phyloP scores from a whole-genome alignment of 2,113 vertebrate genomes.

The Strigops habroptila region DNA sequence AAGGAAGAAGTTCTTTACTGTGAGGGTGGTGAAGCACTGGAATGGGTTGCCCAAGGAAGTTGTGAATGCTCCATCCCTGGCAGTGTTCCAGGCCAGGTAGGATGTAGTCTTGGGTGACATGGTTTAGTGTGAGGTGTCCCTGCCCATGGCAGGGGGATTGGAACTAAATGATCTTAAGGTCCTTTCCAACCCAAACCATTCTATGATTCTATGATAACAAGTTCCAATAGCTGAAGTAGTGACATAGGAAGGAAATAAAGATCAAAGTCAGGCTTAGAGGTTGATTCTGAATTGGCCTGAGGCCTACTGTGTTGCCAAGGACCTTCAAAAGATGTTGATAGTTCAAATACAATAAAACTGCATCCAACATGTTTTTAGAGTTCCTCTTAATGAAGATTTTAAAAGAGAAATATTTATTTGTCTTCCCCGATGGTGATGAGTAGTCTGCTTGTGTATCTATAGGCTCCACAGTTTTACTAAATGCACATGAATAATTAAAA shows the following conservation, averaged over 20 bases:
- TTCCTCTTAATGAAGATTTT: neutral
- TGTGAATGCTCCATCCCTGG: no score
- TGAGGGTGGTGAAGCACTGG: no score
- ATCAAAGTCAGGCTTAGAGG: neutral
- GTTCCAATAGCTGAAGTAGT: neutral
- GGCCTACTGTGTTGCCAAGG: neutral
- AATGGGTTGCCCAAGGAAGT: no score
- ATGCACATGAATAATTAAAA: neutral
- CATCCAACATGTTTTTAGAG: neutral
- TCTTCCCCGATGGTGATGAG: neutral
- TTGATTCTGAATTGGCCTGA: neutral
- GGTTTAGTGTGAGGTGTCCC: no score
- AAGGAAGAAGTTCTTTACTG: no score
- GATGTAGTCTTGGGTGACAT: no score
- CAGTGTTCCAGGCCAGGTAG: no score
- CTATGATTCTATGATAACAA: neutral
- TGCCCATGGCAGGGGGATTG: no score
- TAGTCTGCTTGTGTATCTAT: no score
- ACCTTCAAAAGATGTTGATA: neutral
- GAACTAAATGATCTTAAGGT: no score
- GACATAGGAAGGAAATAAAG: neutral
- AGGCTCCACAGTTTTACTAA: neutral
- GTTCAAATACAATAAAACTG: neutral
- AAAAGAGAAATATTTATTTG: neutral
- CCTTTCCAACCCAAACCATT: no score